Evolutionary conservation across 1,140 invertebrate species (phyloP), one percentile per base, ranked within the genome.

Genomic region (Myzus persicae): DNA sequence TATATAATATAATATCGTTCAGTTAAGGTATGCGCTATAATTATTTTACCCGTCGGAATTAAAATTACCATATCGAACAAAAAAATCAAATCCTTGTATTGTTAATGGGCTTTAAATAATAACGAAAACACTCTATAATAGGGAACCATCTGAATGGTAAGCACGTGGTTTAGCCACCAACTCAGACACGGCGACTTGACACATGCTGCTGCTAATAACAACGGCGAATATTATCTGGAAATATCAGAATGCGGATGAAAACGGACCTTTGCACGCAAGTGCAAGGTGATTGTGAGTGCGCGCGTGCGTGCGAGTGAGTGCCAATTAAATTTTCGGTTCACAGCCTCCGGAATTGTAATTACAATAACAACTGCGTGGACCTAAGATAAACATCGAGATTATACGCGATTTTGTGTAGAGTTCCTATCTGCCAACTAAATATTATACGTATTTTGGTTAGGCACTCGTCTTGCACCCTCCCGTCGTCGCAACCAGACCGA

Each of bases 351-450:
- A 82, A 81, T 91, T 48, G 36, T 76, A 82, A 81, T 92, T 81
- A 40, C 91, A 92, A 92, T 92, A 82, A 82, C 91, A 92, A 82
- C 0, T 22, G 20, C 44, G 44, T 2, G 48, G 67, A 92, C 31
- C 59, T 84, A 48, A 92, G 91, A 92, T 92, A 92, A 92, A 92
- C 91, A 92, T 92, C 91, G 91, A 82, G n/a, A 82, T 92, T 92
- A 92, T 92, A 76, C 22, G n/a, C 36, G 54, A 81, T 91, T 91
- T 48, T 48, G n/a, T 91, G 5, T 14, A 81, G 31, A 46, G 90
- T 54, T 44, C 40, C 14, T 76, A n/a, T 76, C 11, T n/a, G 6
- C 59, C 31, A 59, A 59, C 54, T 59, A 59, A 8, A 31, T 51
- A 51, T 54, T 24, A 26, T 54, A 26, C 26, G 8, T 26, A 36